A percentile compares a stretch with the other conserved stretches of the same genome.
Conservation (phyloP, 2,113 vertebrate genomes). For the Sinocyclocheilus anophthalmus region DNA sequence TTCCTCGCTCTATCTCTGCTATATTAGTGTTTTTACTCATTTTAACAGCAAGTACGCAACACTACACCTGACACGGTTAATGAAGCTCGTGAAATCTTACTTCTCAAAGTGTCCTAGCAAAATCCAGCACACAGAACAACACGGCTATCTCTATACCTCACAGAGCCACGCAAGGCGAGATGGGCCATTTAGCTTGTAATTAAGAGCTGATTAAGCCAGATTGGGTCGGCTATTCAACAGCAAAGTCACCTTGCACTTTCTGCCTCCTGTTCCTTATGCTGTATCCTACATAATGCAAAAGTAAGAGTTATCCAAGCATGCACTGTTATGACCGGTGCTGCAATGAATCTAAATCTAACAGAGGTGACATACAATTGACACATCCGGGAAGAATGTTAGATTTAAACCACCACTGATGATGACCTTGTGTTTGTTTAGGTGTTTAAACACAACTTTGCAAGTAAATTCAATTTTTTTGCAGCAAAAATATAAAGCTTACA, state of each 20-base stretch:
- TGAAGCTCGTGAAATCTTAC: background rate
- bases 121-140: background rate
- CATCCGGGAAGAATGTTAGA: background rate
- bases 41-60: background rate
- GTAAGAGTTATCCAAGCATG: conserved; percentile 11
- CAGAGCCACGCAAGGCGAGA: conserved; percentile 49
- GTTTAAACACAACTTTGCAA: background rate
- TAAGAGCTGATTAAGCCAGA: conserved; percentile 67
- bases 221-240: conserved; percentile 48
- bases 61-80: background rate
- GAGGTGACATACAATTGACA: background rate
- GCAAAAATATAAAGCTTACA: background rate
- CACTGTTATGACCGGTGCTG: background rate
- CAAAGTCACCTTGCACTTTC: conserved; percentile 68
- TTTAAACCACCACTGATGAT: background rate
- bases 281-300: background rate
- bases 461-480: background rate
- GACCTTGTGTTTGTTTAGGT: background rate
- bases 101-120: conserved; percentile 9
- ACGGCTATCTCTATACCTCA: background rate
- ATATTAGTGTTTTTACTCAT: no score
- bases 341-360: background rate
- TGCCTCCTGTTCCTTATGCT: background rate
- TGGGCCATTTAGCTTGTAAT: conserved; percentile 70
- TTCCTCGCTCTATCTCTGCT: background rate